phyloP scores from a whole-genome alignment of 2,888 invertebrate genomes.

The Epirrhoe tristata region DNA sequence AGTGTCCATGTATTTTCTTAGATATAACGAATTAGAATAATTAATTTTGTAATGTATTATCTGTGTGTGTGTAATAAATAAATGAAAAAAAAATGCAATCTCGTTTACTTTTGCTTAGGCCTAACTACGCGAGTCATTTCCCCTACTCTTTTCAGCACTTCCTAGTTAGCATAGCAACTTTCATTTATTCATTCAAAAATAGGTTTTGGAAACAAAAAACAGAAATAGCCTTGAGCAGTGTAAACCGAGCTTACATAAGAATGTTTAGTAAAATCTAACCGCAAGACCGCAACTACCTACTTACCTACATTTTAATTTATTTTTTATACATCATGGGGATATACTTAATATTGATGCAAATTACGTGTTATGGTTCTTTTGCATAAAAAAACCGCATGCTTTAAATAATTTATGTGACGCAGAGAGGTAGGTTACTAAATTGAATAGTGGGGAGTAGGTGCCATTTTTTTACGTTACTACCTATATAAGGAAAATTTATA shows the following conservation, averaged over 20 bases:
- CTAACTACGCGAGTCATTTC: too few species aligned
- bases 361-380: constrained; percentile 2
- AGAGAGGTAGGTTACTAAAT: neutral
- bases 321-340: constrained; percentile 51
- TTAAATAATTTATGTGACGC: neutral
- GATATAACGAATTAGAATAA: too few species aligned
- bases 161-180: too few species aligned
- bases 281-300: neutral
- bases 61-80: too few species aligned
- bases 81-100: too few species aligned
- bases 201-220: neutral
- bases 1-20: too few species aligned
- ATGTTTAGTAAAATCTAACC: constrained; percentile 1
- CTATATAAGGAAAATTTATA: neutral
- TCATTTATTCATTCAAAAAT: neutral
- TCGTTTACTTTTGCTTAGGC: too few species aligned
- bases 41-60: too few species aligned
- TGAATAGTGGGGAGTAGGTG: neutral
- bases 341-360: constrained; percentile 31
- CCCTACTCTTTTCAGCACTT: too few species aligned
- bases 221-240: neutral
- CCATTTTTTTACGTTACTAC: neutral
- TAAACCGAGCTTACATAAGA: neutral
- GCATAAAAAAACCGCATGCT: neutral
- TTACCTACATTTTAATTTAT: constrained; percentile 19